Base-by-base conservation (phyloP, 2,797 vertebrate species). In the Cirrhinus molitorella region DNA sequence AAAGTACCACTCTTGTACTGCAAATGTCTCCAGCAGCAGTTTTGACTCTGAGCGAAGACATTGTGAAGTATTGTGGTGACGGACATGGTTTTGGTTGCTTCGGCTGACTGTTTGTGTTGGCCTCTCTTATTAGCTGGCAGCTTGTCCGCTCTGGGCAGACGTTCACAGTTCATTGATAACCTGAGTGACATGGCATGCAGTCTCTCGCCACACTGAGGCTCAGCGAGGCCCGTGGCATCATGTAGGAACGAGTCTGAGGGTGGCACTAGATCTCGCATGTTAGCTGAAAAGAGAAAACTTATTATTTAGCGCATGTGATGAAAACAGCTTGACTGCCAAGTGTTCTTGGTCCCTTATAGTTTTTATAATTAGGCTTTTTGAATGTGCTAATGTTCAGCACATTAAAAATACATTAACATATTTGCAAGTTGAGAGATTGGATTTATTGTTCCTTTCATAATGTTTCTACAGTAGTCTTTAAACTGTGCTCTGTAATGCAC, bases 121-220 rank as follows among this genome's bases (percentile, higher is more conserved):
- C 95, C 87, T 65, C 76, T 87, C 88, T 88, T 91, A 89, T 91
- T 85, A 91, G 83, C 86, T 12, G 89, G 87, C 87, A 80, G 92
- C 88, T 86, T 85, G 88, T 95, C 91, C 87, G 95, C 94, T 95
- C 92, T 88, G 83, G 85, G 91, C 89, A 87, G 88, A 90, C 89
- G 93, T 96, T 95, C 90, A 94, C 94, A 95, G 92, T 82, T 91
- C 91, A 94, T 96, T 96, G 94, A 92, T 91, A 88, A 53, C 76
- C 72, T 94, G 95, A 95, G 91, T 95, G 96, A 96, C 96, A 93
- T 93, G 93, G 87, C 92, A 89, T 72, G 76, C 76, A 76, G 87
- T 80, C 83, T 94, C 91, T 94, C 92, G 93, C 95, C 94, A 95
- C 92, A 96, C 95, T 95, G 85, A 89, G 92, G 88, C 53, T 79